Percentiles rank a stretch among this genome's conserved stretches.
phyloP scores from a whole-genome alignment of 1,140 invertebrate species.

The Drosophila kikkawai region DNA sequence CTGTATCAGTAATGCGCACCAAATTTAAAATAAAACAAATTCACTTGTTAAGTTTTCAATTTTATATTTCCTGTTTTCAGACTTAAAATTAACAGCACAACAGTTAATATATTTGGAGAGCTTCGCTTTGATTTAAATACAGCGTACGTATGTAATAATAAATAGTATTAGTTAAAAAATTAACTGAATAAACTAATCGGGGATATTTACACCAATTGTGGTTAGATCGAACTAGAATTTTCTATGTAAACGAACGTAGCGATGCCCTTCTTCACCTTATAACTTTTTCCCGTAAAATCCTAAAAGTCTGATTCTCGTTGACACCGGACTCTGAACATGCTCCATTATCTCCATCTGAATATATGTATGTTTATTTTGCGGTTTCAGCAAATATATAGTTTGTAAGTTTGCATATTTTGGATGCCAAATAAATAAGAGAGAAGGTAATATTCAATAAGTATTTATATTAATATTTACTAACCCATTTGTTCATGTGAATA shows the following conservation, averaged over 20 bases:
- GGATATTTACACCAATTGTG: constrained; percentile 66
- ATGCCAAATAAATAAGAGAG: constrained; percentile 66
- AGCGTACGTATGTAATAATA: constrained; percentile 38
- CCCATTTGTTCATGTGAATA: constrained; percentile 3
- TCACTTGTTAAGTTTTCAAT: constrained; percentile 36
- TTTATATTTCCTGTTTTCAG: constrained; percentile 32
- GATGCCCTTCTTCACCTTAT: constrained; percentile 33
- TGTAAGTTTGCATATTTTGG: constrained; percentile 41
- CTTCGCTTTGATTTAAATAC: constrained; percentile 53
- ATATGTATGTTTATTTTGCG: constrained; percentile 26
- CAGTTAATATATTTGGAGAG: constrained; percentile 70
- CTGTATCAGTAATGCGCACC: neutral
- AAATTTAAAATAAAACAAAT: constrained; percentile 3
- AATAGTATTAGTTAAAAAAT: constrained; percentile 17
- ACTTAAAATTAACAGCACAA: constrained; percentile 75
- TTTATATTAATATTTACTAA: constrained; percentile 20
- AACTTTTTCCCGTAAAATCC: constrained; percentile 84
- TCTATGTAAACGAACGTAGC: constrained; percentile 12
- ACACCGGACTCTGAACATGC: constrained; percentile 84
- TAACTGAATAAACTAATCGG: constrained; percentile 31
- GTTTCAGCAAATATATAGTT: constrained; percentile 31
- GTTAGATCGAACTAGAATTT: constrained; percentile 51
- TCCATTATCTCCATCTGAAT: constrained; percentile 84
- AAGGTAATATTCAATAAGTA: constrained; percentile 63
- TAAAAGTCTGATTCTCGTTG: constrained; percentile 84